Conservation (phyloP, 2,888 invertebrate species). For the Drosophila ochracea region DNA sequence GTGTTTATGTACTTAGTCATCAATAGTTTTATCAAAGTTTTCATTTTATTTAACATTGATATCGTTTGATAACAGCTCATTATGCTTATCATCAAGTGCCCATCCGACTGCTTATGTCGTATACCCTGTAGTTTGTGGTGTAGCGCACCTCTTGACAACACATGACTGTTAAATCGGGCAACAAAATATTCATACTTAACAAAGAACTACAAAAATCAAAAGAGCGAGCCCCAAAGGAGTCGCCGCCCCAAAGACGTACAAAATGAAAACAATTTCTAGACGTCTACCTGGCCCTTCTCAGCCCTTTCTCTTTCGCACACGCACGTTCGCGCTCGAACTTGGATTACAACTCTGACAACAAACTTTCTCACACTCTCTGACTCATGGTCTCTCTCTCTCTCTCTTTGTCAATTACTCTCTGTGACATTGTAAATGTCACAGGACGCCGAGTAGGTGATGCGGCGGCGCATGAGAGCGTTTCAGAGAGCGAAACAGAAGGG, state of each 20-base stretch:
- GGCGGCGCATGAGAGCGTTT: conserved; percentile 53
- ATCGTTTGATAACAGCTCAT: conserved; percentile 9
- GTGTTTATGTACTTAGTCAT: not conserved
- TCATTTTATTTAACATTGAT: conserved; percentile 14
- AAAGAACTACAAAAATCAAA: conserved; percentile 55
- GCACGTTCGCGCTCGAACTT: conserved; percentile 9
- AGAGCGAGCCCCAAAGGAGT: conserved; percentile 63
- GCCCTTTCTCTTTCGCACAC: not conserved
- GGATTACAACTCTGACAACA: conserved; percentile 6
- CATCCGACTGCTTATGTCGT: conserved; percentile 3
- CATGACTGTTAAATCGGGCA: conserved; percentile 33
- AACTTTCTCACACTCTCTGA: conserved; percentile 15
- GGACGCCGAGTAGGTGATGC: conserved; percentile 43
- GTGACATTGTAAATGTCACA: conserved; percentile 75
- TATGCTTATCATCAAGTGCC: conserved; percentile 25
- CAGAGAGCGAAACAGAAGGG: conserved; percentile 25
- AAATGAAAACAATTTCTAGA: conserved; percentile 67
- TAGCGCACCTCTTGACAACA: conserved; percentile 8
- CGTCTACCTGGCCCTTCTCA: not conserved
- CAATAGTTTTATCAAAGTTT: conserved; percentile 12
- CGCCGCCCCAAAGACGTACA: conserved; percentile 23
- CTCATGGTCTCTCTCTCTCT: conserved; percentile 3
- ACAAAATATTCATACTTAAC: conserved; percentile 28
- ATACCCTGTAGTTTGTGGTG: conserved; percentile 17
- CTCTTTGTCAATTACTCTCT: conserved; percentile 18